Evolutionary conservation across 2,797 vertebrate species (phyloP), one percentile per base, ranked within the genome.

Genomic region (Cirrhinus molitorella): DNA sequence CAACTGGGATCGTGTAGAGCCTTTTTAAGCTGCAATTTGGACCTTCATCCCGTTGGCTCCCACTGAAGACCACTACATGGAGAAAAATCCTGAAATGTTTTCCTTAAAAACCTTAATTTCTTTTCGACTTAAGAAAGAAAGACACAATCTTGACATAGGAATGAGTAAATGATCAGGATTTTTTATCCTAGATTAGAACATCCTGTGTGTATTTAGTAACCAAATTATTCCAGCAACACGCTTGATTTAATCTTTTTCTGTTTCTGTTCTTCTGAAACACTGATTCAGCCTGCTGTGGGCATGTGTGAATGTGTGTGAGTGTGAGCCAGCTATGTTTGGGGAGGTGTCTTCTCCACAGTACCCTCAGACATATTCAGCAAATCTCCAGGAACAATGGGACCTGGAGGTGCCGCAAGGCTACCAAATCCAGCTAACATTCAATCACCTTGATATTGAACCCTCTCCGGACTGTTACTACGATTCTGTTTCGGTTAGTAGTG

Each of bases 341-440:
- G 90, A 95, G 88, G 91, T 96, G 88, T 88, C 94, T 40, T 96
- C 96, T 73, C 96, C 95, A 67, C 95, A 91, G 82, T 96, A 95
- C 43, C 96, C 96, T 47, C 94, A 96, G 78, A 90, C 88, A 0
- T 96, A 96, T 86, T 93, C 94, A 71, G 93, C 93, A 49, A 87
- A 95, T 10, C 19, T 88, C 11, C 80, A 92, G 5, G 1, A 94
- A 86, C 89, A 92, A 11, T 96, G 96, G 96, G 85, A 96, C 59
- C 90, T 96, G 83, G 83, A 92, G 10, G 95, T 96, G 63, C 95
- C 95, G 0, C 70, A 68, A 0, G 96, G 95, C 49, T 95, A 92
- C 0, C 94, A 94, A 13, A 92, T 96, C 85, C 92, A 4, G 19
- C 92, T 96, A 78, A 96, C 95, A 49, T 96, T 96, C 88, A 95